Conservation (phyloP, 37 sponge, comb jelly and placozoan genomes). For the Theonella swinhoei region DNA sequence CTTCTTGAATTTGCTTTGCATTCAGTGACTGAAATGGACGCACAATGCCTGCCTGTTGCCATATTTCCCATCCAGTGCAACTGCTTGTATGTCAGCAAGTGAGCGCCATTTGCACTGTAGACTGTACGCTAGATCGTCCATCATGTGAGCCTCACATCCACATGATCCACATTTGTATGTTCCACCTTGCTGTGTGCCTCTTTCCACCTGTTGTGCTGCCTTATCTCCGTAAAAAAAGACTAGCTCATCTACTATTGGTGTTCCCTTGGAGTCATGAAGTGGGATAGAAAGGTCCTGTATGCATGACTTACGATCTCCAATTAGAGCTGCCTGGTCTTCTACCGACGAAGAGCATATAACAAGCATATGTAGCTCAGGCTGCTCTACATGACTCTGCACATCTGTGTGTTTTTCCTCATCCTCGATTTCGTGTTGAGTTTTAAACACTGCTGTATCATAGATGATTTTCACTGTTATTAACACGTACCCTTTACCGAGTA, state of each 20-base stretch:
- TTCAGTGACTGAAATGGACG: neutral
- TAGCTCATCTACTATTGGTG: neutral
- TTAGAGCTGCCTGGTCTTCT: conserved; percentile 15
- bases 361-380: conserved; percentile 22
- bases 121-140: neutral
- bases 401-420: neutral
- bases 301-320: conserved; percentile 3
- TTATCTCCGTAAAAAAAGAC: conserved; percentile 20
- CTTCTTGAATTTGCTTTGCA: neutral
- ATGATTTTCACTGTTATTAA: conserved; percentile 9
- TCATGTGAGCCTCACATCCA: neutral
- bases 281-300: neutral
- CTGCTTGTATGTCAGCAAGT: neutral
- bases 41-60: neutral
- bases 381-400: conserved; percentile 7
- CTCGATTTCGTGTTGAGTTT: conserved; percentile 12
- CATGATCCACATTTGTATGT: conserved; percentile 12
- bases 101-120: neutral
- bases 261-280: neutral
- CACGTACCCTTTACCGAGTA: conserved; percentile 18
- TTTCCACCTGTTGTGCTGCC: conserved; percentile 4
- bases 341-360: neutral
- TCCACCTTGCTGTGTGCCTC: conserved; percentile 18
- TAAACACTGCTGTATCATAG: conserved; percentile 17
- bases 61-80: neutral